Conservation (phyloP, 2,113 vertebrate genomes). For the Neofelis nebulosa region DNA sequence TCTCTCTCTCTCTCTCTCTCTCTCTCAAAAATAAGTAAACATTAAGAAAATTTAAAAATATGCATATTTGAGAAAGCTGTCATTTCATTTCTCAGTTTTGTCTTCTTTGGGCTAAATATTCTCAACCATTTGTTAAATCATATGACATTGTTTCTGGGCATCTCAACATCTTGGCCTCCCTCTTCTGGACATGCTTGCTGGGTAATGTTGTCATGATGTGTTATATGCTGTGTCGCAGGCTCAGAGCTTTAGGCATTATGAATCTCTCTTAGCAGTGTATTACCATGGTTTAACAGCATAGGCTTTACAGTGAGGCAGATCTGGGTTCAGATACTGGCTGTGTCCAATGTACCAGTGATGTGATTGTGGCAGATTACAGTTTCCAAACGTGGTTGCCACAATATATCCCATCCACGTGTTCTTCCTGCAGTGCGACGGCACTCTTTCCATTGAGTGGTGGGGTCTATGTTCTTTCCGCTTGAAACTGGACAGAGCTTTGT, state of each 20-base stretch:
- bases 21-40: no score
- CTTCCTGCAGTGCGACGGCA: not conserved
- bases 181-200: not conserved
- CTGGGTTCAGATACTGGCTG: not conserved
- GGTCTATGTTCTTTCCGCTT: not conserved
- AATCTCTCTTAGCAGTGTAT: not conserved
- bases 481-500: not conserved
- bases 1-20: no score
- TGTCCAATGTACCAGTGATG: not conserved
- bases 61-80: not conserved
- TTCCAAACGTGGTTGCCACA: not conserved
- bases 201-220: not conserved
- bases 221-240: not conserved
- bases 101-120: constrained; percentile 5
- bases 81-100: not conserved
- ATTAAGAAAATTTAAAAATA: no score
- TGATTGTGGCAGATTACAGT: not conserved
- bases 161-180: not conserved
- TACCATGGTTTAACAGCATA: not conserved
- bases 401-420: fast-evolving
- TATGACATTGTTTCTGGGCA: not conserved
- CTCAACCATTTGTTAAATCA: not conserved
- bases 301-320: not conserved
- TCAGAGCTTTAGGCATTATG: not conserved
- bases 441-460: not conserved